A percentile compares a stretch with the other conserved stretches of the same genome.
Conservation (phyloP, 35 echinoderm and acorn worm genomes). For the Stichopus chloronotus region DNA sequence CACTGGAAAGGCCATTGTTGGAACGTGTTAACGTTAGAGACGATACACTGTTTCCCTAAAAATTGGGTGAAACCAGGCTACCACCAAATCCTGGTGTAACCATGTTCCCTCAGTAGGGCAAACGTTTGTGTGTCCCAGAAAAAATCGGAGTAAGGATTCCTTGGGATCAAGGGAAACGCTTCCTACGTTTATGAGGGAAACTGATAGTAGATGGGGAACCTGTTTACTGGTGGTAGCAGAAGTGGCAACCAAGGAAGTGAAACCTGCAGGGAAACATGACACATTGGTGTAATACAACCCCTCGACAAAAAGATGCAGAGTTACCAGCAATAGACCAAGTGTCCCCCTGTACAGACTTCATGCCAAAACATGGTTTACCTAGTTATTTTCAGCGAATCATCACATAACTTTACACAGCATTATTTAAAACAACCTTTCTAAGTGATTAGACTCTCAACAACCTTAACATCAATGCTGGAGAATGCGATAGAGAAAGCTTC, state of each 20-base stretch:
- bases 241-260: neutral
- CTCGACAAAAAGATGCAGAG: neutral
- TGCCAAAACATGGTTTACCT: neutral
- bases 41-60: too few relatives aligned
- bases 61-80: too few relatives aligned
- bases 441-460: too few relatives aligned
- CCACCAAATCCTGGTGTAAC: too few relatives aligned
- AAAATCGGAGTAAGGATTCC: neutral
- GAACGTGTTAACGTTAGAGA: too few relatives aligned
- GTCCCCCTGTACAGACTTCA: neutral
- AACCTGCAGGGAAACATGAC: neutral
- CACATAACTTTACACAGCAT: neutral
- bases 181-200: neutral
- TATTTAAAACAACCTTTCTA: neutral
- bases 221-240: neutral
- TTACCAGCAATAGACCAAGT: neutral
- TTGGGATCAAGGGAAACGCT: neutral
- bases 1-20: too few relatives aligned
- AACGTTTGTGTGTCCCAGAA: too few relatives aligned
- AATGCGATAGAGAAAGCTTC: too few relatives aligned
- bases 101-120: neutral
- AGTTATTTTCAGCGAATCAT: neutral
- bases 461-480: too few relatives aligned
- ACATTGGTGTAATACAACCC: neutral
- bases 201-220: too few relatives aligned